Percentiles rank a stretch among this genome's conserved stretches.
phyloP scores from a whole-genome alignment of 2,113 vertebrate genomes.

The Chauna torquata region DNA sequence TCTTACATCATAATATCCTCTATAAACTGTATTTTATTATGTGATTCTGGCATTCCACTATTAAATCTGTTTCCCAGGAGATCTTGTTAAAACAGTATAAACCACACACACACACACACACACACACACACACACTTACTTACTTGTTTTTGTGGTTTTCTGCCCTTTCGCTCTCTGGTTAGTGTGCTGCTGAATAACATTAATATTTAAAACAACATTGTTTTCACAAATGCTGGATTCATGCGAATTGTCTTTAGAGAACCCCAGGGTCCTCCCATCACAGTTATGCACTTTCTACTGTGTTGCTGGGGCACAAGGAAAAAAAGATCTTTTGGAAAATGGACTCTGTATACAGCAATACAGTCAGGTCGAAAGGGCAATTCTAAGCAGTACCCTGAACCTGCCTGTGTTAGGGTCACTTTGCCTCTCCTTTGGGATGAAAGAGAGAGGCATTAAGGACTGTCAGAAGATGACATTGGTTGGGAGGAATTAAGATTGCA shows the following conservation, averaged over 20 bases:
- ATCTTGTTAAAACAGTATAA: slow-evolving; percentile 74
- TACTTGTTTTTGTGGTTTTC: slow-evolving; percentile 40
- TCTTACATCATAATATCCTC: slow-evolving; percentile 46
- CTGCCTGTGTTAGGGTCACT: not conserved
- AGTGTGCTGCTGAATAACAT: slow-evolving; percentile 5
- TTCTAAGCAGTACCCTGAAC: not conserved
- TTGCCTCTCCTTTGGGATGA: not conserved
- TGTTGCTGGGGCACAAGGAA: not conserved
- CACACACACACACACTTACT: too few relatives aligned
- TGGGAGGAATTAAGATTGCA: not conserved
- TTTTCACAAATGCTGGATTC: slow-evolving; percentile 21
- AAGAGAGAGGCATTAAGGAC: not conserved
- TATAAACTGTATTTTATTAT: not conserved
- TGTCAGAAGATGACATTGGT: rapidly evolving
- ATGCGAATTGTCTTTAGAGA: not conserved
- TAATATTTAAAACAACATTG: slow-evolving; percentile 36
- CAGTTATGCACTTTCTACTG: not conserved
- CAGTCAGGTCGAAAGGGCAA: not conserved
- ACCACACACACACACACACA: too few relatives aligned
- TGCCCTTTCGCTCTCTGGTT: slow-evolving; percentile 23
- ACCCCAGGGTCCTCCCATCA: not conserved
- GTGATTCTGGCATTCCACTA: slow-evolving; percentile 47
- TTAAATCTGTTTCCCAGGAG: slow-evolving; percentile 65
- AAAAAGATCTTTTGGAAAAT: not conserved
- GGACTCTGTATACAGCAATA: not conserved